Evolutionary conservation across 2,113 vertebrate genomes (phyloP).

Genomic region (Micronisus gabar): DNA sequence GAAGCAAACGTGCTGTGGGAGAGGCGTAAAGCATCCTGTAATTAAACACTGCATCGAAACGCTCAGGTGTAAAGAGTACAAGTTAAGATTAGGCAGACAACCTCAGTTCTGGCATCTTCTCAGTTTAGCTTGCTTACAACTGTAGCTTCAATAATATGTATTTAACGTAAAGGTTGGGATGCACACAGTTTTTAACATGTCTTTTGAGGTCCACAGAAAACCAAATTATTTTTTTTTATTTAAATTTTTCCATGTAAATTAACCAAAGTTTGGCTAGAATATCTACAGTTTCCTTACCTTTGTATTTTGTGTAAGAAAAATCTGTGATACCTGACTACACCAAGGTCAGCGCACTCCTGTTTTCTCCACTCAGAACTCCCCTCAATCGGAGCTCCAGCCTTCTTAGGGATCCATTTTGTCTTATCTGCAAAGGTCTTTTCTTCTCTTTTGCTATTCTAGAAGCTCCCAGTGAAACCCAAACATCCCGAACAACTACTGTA

Average conservation of each 20-base stretch:
- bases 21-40: not conserved
- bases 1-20: not conserved
- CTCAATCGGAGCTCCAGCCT: not conserved
- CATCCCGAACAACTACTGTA: not conserved
- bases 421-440: not conserved
- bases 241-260: not conserved
- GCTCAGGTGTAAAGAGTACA: not conserved
- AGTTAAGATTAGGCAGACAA: not conserved
- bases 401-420: not conserved
- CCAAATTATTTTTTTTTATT: not conserved
- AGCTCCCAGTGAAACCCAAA: not conserved
- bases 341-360: not conserved
- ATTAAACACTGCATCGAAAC: not conserved
- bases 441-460: not conserved
- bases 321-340: not conserved
- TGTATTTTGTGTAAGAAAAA: not conserved
- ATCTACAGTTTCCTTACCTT: not conserved
- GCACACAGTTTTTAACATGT: not conserved
- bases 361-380: not conserved
- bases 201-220: not conserved
- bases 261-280: not conserved
- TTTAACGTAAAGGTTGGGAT: not conserved
- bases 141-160: fast-evolving
- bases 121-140: not conserved
- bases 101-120: not conserved